Percentiles rank a stretch among this genome's conserved stretches.
Conservation (phyloP, 2,797 vertebrate genomes). For the Eidolon dupreanum region DNA sequence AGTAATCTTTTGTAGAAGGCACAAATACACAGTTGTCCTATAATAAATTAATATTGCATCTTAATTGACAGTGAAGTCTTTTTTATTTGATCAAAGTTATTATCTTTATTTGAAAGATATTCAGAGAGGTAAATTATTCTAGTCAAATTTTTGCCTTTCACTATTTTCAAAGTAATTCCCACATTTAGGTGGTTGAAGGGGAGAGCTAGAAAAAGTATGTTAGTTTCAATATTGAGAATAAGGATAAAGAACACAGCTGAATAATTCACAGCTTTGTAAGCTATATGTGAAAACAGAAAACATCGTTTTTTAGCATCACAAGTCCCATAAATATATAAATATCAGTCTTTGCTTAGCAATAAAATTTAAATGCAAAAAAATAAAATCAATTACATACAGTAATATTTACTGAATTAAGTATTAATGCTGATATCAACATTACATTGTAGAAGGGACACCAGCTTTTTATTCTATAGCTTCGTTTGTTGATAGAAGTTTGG, state of each 20-base stretch:
- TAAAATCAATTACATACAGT: background rate
- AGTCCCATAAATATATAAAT: background rate
- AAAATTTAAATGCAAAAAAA: background rate
- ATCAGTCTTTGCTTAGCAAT: slow-evolving; percentile 6
- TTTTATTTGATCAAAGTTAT: background rate
- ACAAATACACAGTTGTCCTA: background rate
- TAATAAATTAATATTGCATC: background rate
- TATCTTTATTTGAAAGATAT: slow-evolving; percentile 13
- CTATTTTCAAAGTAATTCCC: slow-evolving; percentile 19
- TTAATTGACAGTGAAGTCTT: background rate
- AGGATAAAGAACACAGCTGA: background rate
- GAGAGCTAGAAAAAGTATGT: background rate
- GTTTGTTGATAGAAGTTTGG: background rate
- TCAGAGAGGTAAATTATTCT: slow-evolving; percentile 26
- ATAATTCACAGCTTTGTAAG: background rate
- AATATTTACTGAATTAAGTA: background rate
- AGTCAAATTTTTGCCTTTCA: background rate
- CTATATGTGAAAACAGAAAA: background rate
- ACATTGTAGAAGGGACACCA: background rate
- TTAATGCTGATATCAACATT: background rate
- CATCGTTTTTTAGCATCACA: background rate
- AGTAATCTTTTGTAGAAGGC: background rate
- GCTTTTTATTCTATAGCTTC: background rate
- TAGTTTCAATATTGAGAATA: background rate
- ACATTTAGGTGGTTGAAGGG: background rate